A percentile compares a stretch with the other conserved stretches of the same genome.
Conservation (phyloP, 1,140 invertebrate genomes). For the Colletes gigas region DNA sequence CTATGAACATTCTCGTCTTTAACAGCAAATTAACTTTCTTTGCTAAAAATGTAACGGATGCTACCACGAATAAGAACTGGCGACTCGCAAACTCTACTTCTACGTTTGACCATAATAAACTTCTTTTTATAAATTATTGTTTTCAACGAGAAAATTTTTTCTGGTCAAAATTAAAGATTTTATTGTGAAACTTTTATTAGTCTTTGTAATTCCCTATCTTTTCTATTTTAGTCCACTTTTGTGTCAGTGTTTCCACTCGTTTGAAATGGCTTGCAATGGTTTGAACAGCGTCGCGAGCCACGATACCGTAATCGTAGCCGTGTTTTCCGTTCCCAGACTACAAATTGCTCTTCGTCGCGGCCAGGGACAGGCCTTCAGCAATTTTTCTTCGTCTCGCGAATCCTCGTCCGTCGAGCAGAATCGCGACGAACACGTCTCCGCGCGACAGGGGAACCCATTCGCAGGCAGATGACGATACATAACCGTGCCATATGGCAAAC, state of each 20-base stretch:
- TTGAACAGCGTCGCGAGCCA: too few relatives aligned
- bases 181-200: too few relatives aligned
- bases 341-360: not conserved
- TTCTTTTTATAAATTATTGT: not conserved
- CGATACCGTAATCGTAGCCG: not conserved
- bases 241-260: too few relatives aligned
- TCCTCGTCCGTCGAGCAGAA: not conserved
- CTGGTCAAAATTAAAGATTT: too few relatives aligned
- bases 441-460: not conserved
- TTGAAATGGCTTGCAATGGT: too few relatives aligned
- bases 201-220: too few relatives aligned
- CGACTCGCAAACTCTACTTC: not conserved
- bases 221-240: too few relatives aligned
- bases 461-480: constrained; percentile 11
- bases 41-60: not conserved
- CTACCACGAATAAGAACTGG: not conserved
- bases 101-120: too few relatives aligned
- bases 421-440: not conserved
- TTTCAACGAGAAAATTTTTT: not conserved
- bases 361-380: not conserved
- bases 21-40: constrained; percentile 28
- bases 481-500: not conserved
- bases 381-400: constrained; percentile 15
- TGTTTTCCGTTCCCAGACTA: not conserved
- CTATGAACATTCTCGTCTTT: constrained; percentile 1